phyloP scores from a whole-genome alignment of 2,113 vertebrate genomes.

The Calypte anna region DNA sequence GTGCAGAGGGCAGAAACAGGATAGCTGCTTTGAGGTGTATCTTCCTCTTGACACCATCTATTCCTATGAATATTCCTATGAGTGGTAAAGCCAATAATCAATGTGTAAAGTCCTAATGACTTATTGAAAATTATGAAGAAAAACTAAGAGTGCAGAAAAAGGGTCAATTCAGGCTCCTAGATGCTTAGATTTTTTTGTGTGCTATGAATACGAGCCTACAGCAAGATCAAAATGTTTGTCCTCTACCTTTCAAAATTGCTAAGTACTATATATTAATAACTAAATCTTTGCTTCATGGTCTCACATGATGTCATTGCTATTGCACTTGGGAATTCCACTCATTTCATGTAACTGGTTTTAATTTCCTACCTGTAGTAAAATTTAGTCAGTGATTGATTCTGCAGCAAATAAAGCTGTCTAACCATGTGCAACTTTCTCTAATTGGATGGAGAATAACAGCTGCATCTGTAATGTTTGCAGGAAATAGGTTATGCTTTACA shows the following conservation, averaged over 20 bases:
- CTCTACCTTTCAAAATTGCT: not conserved
- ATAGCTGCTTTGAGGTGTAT: not conserved
- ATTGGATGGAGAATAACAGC: not conserved
- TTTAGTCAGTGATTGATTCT: not conserved
- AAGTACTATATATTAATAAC: not conserved
- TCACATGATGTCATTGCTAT: not conserved
- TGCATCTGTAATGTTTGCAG: not conserved
- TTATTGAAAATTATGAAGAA: not conserved
- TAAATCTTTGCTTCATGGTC: not conserved
- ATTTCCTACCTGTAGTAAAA: slow-evolving; percentile 29
- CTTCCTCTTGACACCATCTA: not conserved
- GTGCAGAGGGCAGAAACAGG: not conserved
- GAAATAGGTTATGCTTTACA: not conserved
- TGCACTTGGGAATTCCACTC: slow-evolving; percentile 14
- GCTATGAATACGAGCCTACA: not conserved
- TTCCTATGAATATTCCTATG: not conserved
- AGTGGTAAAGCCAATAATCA: not conserved
- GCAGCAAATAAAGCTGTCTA: slow-evolving; percentile 5
- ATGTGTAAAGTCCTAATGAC: not conserved
- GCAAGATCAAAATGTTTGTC: not conserved
- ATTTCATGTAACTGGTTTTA: not conserved
- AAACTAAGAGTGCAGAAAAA: not conserved
- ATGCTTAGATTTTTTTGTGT: not conserved
- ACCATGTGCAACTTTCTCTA: not conserved
- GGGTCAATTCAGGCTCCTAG: not conserved